Evolutionary conservation across 2,113 vertebrate genomes (phyloP).

Genomic region (Tricholaema leucomelas): DNA sequence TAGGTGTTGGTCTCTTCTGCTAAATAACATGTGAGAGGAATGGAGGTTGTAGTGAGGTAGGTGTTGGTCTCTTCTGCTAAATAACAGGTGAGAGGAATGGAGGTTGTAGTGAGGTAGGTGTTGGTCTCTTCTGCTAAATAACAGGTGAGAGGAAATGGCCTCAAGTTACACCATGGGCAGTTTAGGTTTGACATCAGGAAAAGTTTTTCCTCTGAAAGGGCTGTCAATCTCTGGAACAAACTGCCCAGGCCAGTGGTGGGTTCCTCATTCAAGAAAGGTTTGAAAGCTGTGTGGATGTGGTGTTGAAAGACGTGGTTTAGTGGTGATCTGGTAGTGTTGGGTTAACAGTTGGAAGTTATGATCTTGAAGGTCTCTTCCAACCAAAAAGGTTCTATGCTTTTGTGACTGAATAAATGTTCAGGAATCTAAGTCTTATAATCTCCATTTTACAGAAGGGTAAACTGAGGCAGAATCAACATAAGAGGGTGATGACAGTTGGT

Average conservation of each 20-base stretch:
- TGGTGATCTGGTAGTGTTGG: no score
- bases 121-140: background rate
- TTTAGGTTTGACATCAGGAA: background rate
- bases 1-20: background rate
- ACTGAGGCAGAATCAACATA: background rate
- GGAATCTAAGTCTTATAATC: background rate
- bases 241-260: background rate
- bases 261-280: background rate
- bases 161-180: background rate
- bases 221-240: background rate
- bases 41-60: background rate
- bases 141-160: background rate
- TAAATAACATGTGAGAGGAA: background rate
- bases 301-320: no score
- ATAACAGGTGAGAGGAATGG: background rate
- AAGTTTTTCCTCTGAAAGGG: background rate
- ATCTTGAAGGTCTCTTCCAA: background rate
- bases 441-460: background rate
- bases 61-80: background rate
- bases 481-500: background rate
- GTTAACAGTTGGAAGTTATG: no score
- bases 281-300: no score
- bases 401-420: background rate
- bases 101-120: background rate
- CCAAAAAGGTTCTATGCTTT: background rate